Evolutionary conservation across 2,113 vertebrate species (phyloP), one percentile per base, ranked within the genome.

Genomic region (Pelobates fuscus): DNA sequence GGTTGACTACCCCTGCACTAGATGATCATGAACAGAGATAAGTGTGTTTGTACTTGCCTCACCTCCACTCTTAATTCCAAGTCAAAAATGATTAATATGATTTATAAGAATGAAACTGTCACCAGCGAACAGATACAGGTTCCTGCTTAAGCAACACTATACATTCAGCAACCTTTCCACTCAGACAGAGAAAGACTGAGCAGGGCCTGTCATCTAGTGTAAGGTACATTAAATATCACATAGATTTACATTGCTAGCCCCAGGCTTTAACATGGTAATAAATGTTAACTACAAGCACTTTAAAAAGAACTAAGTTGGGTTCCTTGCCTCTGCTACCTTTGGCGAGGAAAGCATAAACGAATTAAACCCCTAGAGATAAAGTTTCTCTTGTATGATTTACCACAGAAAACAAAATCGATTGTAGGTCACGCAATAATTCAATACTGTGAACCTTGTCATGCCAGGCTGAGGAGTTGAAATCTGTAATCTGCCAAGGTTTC

Each of bases 391-490:
- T 71, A 63, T 32, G 70, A 71, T 71, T 63, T 30, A 25, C 43
- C 26, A 21, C 25, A 24, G 59, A 61, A 71, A 61, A 61, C 24
- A 62, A 71, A 71, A 71, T 71, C 70, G 62, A 62, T 71, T 52
- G 59, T 32, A 20, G 70, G 70, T 71, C 69, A 71, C 49, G 60
- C 59, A 30, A 62, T 71, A 71, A 62, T 71, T 71, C 69, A 71
- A 71, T 46, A 61, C 37, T 14, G 43, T 46, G 69, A 71, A 71
- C 69, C 25, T 60, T 61, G 67, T 70, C 67, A 25, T 70, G 57
- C 37, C 25, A 71, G 41, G 54, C 20, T 71, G 32, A 55, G 25
- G 15, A 29, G 60, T 21, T 43, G 32, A 61, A 71, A 71, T 61
- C 21, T 46, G 32, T 23, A 43, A 70, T 14, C 57, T 59, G 54